Conservation (phyloP, 2,888 invertebrate genomes). For the Philaethria dido region DNA sequence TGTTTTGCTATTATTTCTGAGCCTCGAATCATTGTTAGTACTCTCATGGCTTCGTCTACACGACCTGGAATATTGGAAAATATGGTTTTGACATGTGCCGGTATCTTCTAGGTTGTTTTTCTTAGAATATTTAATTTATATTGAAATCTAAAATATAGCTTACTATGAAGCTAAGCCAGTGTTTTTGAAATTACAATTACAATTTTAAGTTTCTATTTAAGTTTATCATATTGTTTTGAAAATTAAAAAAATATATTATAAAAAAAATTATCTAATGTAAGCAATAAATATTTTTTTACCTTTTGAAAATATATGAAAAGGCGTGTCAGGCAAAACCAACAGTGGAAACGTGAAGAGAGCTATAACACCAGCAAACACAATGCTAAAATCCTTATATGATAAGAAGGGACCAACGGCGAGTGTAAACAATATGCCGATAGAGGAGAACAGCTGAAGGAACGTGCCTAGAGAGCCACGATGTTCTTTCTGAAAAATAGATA, state of each 20-base stretch:
- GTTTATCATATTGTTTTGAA: no score
- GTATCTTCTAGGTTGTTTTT: no score
- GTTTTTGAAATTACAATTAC: no score
- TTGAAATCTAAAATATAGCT: no score
- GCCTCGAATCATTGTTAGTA: conserved; percentile 58
- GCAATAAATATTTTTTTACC: no score
- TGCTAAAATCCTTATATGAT: conserved; percentile 57
- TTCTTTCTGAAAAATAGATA: conserved; percentile 60
- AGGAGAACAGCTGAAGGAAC: conserved; percentile 64
- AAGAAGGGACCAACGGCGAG: conserved; percentile 66
- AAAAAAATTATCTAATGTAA: no score
- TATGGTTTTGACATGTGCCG: no score
- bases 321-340: conserved; percentile 64
- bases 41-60: conserved; percentile 55
- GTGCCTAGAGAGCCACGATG: conserved; percentile 66
- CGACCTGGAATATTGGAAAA: conserved; percentile 51
- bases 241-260: no score
- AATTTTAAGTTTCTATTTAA: no score
- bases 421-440: conserved; percentile 62
- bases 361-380: conserved; percentile 49
- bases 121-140: no score
- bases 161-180: no score
- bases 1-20: conserved; percentile 57
- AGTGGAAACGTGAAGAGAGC: conserved; percentile 54
- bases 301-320: conserved; percentile 61